Percentiles rank a stretch among this genome's conserved stretches.
phyloP scores from a whole-genome alignment of 2,113 vertebrate species.

The Deroptyus accipitrinus region DNA sequence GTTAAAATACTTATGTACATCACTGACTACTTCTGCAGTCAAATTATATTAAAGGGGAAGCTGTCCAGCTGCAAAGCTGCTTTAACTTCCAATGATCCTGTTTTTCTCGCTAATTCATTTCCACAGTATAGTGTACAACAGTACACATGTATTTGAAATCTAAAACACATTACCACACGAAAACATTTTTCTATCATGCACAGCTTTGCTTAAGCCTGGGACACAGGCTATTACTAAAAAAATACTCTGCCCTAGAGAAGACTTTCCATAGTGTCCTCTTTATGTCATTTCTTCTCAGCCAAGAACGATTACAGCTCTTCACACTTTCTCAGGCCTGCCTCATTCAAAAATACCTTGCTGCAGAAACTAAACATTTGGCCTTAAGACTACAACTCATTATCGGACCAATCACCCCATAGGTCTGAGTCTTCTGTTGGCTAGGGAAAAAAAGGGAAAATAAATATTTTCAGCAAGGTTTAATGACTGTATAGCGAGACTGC shows the following conservation, averaged over 20 bases:
- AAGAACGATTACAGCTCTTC: not conserved
- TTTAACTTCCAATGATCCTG: not conserved
- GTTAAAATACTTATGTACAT: not conserved
- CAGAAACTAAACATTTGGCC: not conserved
- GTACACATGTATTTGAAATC: not conserved
- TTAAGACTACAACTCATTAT: not conserved
- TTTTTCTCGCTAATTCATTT: not conserved
- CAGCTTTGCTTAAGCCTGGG: not conserved
- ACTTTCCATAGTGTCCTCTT: not conserved
- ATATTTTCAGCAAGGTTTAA: not conserved
- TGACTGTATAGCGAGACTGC: accelerated
- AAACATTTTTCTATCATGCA: not conserved
- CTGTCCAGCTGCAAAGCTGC: not conserved
- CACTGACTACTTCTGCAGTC: not conserved
- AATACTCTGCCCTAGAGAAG: not conserved
- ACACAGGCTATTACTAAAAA: not conserved
- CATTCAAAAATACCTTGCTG: constrained; percentile 41
- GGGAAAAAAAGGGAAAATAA: not conserved
- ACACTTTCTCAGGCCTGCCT: not conserved
- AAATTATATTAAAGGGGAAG: not conserved
- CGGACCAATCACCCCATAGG: not conserved
- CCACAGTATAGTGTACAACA: not conserved
- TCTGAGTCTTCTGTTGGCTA: not conserved
- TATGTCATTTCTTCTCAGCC: constrained; percentile 40
- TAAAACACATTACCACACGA: not conserved